Base-by-base conservation (phyloP, 2,888 invertebrate genomes). In the Tachina grossa region DNA sequence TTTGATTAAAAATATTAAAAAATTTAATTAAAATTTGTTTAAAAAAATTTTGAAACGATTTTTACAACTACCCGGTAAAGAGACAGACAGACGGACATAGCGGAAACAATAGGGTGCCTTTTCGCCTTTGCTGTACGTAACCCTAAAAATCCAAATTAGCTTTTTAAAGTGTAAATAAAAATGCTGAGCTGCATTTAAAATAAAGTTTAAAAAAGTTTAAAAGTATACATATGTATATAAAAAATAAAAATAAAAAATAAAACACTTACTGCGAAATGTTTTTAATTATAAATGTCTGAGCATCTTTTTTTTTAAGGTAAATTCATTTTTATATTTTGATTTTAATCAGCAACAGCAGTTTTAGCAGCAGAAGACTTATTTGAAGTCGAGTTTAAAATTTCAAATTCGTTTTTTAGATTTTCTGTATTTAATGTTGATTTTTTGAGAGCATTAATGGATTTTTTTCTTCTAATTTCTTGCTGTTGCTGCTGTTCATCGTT, bases 401-500 rank as follows among this genome's bases (percentile, higher is more conserved):
- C 53, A 69, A 72, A 19, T 1, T 45, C 16, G 8, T 59, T 43
- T 16, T 31, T 31, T 5, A 43, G 8, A 11, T 4, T 41, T 41
- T 68, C 10, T 43, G 45, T 11, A 22, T 65, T 65, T 45, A 43
- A 53, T 63, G 31, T 72, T 51, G 59, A 77, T 66, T 72, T n/a
- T 65, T 83, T 57, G 1, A 71, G 9, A 43, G 13, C 61, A 65
- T 76, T 69, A 76, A 68, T 47, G 61, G 11, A 63, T 49, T 65
- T 16, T 31, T 69, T 31, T 31, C 22, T 22, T 51, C 16, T 41
- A 16, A 19, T 57, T 51, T 49, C 9, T 45, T 57, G 10, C n/a
- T 57, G 14, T 14, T 66, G 22, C 13, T 79, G 39, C 9, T 43
- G 63, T 75, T 43, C 19, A 22, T 55, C 57, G 51, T 57, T 75